Evolutionary conservation across 2,888 invertebrate genomes (phyloP).

Genomic region (Deilephila elpenor): DNA sequence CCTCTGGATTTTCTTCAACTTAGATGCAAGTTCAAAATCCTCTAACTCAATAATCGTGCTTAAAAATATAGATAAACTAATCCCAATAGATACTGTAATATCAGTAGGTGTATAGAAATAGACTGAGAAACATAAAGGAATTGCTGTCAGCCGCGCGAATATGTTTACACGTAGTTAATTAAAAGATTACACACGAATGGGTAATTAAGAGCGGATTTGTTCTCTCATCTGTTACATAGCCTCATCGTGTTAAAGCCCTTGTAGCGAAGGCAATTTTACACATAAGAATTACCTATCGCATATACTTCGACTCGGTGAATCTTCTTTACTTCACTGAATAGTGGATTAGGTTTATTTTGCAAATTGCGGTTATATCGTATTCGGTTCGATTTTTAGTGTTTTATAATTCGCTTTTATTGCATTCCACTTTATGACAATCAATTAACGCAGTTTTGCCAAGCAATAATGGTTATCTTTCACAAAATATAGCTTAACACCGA

Average conservation of each 20-base stretch:
- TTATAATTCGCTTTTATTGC: too few species aligned
- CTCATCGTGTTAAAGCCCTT: slow-evolving; percentile 52
- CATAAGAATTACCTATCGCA: slow-evolving; percentile 38
- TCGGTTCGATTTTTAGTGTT: too few species aligned
- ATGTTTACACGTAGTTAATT: slow-evolving; percentile 78
- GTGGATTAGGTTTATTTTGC: neutral
- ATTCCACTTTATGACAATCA: too few species aligned
- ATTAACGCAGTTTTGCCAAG: too few species aligned
- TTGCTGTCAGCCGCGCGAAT: slow-evolving; percentile 60
- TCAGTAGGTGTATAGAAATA: neutral
- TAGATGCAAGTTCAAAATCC: neutral
- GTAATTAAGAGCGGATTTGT: slow-evolving; percentile 77
- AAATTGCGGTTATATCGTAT: neutral
- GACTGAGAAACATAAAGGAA: slow-evolving; percentile 50
- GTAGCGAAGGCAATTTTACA: slow-evolving; percentile 55
- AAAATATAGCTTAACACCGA: slow-evolving; percentile 41
- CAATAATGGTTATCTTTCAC: neutral
- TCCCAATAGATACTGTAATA: neutral
- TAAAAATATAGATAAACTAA: neutral
- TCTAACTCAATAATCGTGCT: too few species aligned
- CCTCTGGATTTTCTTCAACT: too few species aligned
- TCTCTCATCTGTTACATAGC: slow-evolving; percentile 69
- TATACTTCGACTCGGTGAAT: slow-evolving; percentile 24
- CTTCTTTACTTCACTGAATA: slow-evolving; percentile 2
- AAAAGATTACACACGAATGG: slow-evolving; percentile 80